Base-by-base conservation (phyloP, 2,113 vertebrate genomes). In the Aleadryas rufinucha region DNA sequence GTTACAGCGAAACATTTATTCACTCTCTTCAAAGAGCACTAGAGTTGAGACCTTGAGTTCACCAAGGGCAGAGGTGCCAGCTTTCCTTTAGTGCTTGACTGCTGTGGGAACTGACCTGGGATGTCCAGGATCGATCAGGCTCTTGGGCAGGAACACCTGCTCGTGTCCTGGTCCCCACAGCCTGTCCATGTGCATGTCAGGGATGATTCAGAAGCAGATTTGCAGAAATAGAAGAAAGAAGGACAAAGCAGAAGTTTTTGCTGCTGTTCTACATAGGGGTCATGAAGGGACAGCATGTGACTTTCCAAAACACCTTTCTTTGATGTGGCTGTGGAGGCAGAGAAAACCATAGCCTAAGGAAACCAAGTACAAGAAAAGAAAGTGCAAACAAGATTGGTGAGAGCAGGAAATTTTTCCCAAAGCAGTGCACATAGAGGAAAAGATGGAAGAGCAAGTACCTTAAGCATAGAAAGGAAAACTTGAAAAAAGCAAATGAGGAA, bases 161-260 rank as follows among this genome's bases (percentile, higher is more conserved):
- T 21, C 7, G 0, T 65, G 26, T 42, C 13, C 50, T 54, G 22
- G 6, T 76, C 41, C 31, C 31, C 4, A 4, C 45, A 71, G 52
- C 18, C 47, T 2, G 2, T 4, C 53, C 41, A 13, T 0, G 2
- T 33, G 63, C 19, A 11, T 35, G 17, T 33, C 0, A 0, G 44
- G 24, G 13, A n/a, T 52, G 59, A 31, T 19, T 72, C 47, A 80
- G 57, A 68, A 79, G 70, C 21, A 47, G 11, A 2, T 16, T 70
- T 57, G 57, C 49, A 95, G 45, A 59, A 57, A 45, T 1, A 83
- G 31, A 80, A 52, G 27, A 81, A 84, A 70, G 24, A 26, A 88
- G 27, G 35, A 65, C 20, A 76, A 85, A 87, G 42, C 9, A n/a
- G 37, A 84, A 60, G 20, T 50, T 96, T 61, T 35, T 2, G 1